Percentiles rank a stretch among this genome's conserved stretches.
Evolutionary conservation across 2,888 invertebrate genomes (phyloP).

Genomic region (Archips crataeganus): DNA sequence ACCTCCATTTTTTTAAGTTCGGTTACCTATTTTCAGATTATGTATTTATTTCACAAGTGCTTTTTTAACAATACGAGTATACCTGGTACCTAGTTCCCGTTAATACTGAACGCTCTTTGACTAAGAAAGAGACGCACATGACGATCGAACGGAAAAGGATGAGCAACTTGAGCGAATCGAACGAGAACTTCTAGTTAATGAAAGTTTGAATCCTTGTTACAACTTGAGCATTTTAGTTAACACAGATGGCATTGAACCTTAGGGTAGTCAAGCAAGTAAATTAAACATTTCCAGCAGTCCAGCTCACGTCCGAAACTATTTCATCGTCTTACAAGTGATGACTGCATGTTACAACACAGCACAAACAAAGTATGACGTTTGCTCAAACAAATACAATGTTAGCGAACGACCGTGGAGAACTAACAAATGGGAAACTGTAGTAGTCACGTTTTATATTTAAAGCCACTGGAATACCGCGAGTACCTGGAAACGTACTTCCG

Average conservation of each 20-base stretch:
- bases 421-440: slow-evolving; percentile 45
- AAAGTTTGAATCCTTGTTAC: background rate
- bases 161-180: too few relatives aligned
- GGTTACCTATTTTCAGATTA: background rate
- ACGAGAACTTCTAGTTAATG: background rate
- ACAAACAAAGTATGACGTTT: slow-evolving; percentile 9
- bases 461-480: slow-evolving; percentile 31
- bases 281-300: background rate
- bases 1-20: slow-evolving; percentile 27
- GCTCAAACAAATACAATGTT: slow-evolving; percentile 46
- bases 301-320: background rate
- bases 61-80: background rate
- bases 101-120: background rate
- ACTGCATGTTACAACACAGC: slow-evolving; percentile 4
- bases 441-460: slow-evolving; percentile 50
- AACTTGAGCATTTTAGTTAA: background rate
- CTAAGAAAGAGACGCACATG: background rate
- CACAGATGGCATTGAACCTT: background rate
- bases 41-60: background rate
- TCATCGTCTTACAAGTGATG: slow-evolving; percentile 6
- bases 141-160: too few relatives aligned
- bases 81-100: background rate
- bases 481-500: background rate
- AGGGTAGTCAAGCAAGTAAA: background rate
- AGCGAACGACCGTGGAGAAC: slow-evolving; percentile 32